phyloP scores from a whole-genome alignment of 1,140 invertebrate species.

The Vanessa atalanta region DNA sequence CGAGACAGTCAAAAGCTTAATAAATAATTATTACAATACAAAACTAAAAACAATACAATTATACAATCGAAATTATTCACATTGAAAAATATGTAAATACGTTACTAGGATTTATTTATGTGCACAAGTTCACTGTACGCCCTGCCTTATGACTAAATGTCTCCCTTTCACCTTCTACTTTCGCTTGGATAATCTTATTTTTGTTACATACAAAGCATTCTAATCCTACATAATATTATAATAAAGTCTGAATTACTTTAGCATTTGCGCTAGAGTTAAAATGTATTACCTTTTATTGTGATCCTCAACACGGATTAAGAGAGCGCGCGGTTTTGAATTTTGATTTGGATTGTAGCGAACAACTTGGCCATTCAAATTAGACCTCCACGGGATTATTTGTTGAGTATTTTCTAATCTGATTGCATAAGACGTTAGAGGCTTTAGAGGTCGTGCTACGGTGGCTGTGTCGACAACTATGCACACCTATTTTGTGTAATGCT shows the following conservation, averaged over 20 bases:
- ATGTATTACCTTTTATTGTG: constrained; percentile 81
- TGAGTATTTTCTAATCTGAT: constrained; percentile 56
- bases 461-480: constrained; percentile 60
- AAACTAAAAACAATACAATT: too few relatives aligned
- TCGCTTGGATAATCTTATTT: constrained; percentile 80
- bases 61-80: too few relatives aligned
- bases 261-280: constrained; percentile 61
- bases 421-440: constrained; percentile 36
- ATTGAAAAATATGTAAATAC: too few relatives aligned
- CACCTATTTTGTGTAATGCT: constrained; percentile 73
- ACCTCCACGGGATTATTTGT: constrained; percentile 62
- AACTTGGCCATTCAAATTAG: constrained; percentile 67
- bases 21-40: too few relatives aligned
- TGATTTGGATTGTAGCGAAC: constrained; percentile 75
- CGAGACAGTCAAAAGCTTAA: too few relatives aligned
- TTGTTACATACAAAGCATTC: constrained; percentile 51
- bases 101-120: not conserved
- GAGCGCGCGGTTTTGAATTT: constrained; percentile 80
- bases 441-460: constrained; percentile 47
- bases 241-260: constrained; percentile 58
- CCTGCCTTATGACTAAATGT: constrained; percentile 68
- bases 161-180: constrained; percentile 80
- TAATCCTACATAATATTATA: constrained; percentile 44
- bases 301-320: constrained; percentile 80
- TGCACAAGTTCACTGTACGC: constrained; percentile 37